Base-by-base conservation (phyloP, 2,797 vertebrate species). In the Ibycter americanus region DNA sequence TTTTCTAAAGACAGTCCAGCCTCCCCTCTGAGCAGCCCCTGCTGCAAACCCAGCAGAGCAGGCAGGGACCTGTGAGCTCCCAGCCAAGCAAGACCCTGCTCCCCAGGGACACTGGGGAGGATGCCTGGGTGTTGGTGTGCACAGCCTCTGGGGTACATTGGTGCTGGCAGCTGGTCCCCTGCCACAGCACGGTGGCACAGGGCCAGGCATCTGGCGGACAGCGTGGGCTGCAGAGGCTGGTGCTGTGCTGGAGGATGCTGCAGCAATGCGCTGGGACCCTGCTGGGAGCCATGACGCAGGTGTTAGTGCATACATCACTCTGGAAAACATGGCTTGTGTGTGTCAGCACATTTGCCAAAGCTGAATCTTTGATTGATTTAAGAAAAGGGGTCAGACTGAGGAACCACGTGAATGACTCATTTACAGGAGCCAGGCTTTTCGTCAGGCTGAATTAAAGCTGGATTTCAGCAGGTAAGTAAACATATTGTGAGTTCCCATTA, bases 381-480 rank as follows among this genome's bases (percentile, higher is more conserved):
- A 74, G 40, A 74, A 89, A 93, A 78, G 38, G 19, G 68, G 38
- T 90, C 54, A 86, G 89, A 32, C 31, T 62, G 59, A 83, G 29
- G 55, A 95, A 74, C 34, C 13, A 25, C n/a, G 42, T 5, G 40
- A 86, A 54, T 51, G 62, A 95, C 31, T 44, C 62, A 62, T 44
- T 74, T 51, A 16, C 77, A 86, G 54, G 34, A 91, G 68, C 34
- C 54, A 68, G 56, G 56, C 32, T 49, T 76, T 32, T 67, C 0
- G 0, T 40, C 32, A 65, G 38, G 34, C 49, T 72, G 65, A 90
- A 74, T 44, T 71, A 58, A 65, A 80, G 56, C 11, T 65, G 61
- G 17, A 85, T 83, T 87, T 91, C 54, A 74, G 40, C 54, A 94
- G 34, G 27, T 83, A 83, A 74, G 52, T 61, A 82, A 95, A 83